A percentile compares a stretch with the other conserved stretches of the same genome.
phyloP scores from a whole-genome alignment of 2,113 vertebrate species.

The Xiphophorus hellerii region DNA sequence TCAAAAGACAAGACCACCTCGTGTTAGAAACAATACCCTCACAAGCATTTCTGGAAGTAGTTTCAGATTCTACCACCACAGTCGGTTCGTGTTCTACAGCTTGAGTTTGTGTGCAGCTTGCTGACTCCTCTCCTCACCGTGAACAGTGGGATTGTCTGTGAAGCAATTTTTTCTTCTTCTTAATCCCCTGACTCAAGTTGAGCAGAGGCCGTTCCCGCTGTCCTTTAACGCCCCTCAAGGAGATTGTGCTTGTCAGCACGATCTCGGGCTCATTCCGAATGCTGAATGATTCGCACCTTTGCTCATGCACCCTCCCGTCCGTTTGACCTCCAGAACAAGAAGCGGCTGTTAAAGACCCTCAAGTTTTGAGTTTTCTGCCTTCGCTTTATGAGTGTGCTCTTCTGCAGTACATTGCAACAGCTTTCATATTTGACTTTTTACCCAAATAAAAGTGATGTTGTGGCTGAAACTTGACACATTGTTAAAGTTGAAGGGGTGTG shows the following conservation, averaged over 20 bases:
- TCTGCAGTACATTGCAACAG: background rate
- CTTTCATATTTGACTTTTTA: too few relatives aligned
- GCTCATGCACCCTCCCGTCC: slow-evolving; percentile 7
- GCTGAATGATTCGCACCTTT: slow-evolving; percentile 48
- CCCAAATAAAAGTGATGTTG: too few relatives aligned
- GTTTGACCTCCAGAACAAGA: slow-evolving; percentile 28
- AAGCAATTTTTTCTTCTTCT: slow-evolving; percentile 41
- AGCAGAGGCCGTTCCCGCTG: slow-evolving; percentile 17
- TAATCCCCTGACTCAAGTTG: slow-evolving; percentile 53
- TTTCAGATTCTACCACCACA: background rate
- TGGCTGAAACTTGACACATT: too few relatives aligned
- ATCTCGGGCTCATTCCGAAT: slow-evolving; percentile 48
- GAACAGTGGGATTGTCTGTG: slow-evolving; percentile 22
- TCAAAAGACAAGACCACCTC: background rate
- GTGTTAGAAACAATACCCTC: background rate
- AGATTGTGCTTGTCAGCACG: slow-evolving; percentile 57
- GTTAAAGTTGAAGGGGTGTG: too few relatives aligned
- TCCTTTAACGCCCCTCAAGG: slow-evolving; percentile 57
- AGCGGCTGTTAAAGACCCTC: slow-evolving; percentile 15
- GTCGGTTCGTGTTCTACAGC: slow-evolving; percentile 27
- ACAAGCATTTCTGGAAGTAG: background rate
- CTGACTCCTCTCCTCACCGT: slow-evolving; percentile 38
- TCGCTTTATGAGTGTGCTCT: background rate
- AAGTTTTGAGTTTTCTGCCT: background rate
- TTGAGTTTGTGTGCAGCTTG: slow-evolving; percentile 32